These are phyloP conservation scores for Falco punctatus DNA, from an alignment of 2,113 vertebrate genomes.

Conservation along the genomic window DNA sequence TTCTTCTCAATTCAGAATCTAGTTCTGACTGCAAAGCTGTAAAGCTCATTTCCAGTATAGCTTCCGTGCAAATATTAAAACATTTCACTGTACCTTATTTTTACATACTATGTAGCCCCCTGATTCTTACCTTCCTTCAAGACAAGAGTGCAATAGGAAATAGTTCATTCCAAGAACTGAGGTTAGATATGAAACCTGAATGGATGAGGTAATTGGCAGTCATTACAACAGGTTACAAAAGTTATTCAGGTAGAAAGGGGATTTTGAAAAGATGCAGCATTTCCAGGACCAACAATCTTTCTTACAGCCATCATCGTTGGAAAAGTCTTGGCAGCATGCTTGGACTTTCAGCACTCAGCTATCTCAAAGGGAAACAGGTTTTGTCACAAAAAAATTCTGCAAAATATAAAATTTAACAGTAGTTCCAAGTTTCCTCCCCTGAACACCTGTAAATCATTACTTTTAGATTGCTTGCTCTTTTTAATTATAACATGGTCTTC, in stretches of 20 bases:
- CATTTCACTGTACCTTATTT: background rate
- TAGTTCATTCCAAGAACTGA: background rate
- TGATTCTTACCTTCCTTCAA: background rate
- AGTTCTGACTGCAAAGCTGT: background rate
- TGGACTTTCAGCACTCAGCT: background rate
- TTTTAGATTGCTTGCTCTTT: background rate
- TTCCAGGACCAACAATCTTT: background rate
- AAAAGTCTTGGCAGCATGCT: background rate
- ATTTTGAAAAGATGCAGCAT: background rate
- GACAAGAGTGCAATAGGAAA: background rate
- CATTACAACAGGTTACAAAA: background rate
- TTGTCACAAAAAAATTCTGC: background rate
- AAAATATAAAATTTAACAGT: background rate
- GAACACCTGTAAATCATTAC: background rate
- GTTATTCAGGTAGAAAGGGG: background rate
- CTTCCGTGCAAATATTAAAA: background rate
- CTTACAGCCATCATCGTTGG: background rate
- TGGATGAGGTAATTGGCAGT: background rate
- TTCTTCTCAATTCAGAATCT: background rate
- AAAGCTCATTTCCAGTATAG: background rate
- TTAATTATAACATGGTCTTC: background rate
- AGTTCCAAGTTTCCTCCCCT: background rate
- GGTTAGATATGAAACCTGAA: background rate
- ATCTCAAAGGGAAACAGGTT: background rate
- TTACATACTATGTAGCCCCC: background rate